These are phyloP conservation scores for Grammomys dolichurus DNA, from an alignment of 2,113 vertebrate species.

Conservation along the genomic window DNA sequence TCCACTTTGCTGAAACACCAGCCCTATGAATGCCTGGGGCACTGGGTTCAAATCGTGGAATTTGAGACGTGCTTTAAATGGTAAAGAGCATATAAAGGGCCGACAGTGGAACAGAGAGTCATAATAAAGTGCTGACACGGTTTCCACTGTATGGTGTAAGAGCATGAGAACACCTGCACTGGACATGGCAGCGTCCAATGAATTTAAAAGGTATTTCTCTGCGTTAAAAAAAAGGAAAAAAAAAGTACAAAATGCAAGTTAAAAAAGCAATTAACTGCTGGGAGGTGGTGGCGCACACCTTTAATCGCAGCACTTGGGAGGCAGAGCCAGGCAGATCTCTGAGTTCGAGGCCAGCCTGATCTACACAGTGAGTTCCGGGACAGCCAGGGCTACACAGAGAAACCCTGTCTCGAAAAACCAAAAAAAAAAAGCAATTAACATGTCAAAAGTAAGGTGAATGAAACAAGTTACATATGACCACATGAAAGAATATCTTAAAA, in stretches of 20 bases:
- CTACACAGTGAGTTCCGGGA: no score
- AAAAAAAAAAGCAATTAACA: background rate
- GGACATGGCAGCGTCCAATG: background rate
- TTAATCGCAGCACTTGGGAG: no score
- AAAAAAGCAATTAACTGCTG: background rate
- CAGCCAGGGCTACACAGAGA: no score
- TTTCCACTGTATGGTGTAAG: background rate
- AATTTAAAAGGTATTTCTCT: background rate
- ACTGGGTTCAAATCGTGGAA: background rate
- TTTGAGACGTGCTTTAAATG: background rate
- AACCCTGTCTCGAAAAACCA: no score
- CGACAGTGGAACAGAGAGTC: background rate
- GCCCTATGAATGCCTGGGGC: background rate
- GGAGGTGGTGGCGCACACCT: no score
- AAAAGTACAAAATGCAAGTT: background rate
- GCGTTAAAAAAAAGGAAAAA: background rate
- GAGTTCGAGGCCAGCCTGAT: no score
- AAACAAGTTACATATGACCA: background rate
- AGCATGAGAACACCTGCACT: background rate
- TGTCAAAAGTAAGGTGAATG: background rate
- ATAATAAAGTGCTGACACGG: background rate
- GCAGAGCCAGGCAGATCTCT: no score
- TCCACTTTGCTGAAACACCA: background rate
- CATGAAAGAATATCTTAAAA: background rate
- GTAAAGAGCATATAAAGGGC: background rate